These are phyloP conservation scores for Trichoplax adhaerens DNA, from an alignment of 37 sponge, comb jelly and placozoan species.

Conservation along the genomic window DNA sequence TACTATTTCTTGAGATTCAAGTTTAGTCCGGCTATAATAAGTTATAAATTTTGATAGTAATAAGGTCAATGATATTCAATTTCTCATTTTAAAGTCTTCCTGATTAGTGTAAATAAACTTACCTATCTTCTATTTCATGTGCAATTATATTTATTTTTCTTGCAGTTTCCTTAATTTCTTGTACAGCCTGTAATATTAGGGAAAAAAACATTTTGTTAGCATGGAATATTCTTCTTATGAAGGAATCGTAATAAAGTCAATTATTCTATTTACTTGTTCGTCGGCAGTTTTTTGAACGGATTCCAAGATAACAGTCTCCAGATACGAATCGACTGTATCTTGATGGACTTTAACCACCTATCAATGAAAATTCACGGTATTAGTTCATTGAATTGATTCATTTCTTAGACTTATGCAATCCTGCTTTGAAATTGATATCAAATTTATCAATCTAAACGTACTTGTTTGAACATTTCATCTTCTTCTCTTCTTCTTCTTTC, in stretches of 20 bases:
- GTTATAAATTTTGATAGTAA: background rate
- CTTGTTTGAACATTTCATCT: conserved; percentile 91
- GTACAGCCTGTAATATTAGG: conserved; percentile 39
- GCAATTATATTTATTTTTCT: conserved; percentile 66
- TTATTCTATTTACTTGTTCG: conserved; percentile 33
- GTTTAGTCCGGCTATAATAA: conserved; percentile 5
- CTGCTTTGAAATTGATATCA: too few species aligned
- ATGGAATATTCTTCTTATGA: background rate
- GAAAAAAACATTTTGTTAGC: background rate
- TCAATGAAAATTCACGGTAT: background rate
- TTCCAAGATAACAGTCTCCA: conserved; percentile 74
- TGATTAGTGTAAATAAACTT: conserved; percentile 10
- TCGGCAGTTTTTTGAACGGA: conserved; percentile 68
- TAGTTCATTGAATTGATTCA: too few species aligned
- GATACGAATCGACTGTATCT: conserved; percentile 71
- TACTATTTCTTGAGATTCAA: conserved; percentile 28
- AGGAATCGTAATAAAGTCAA: background rate
- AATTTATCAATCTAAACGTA: conserved; percentile 10
- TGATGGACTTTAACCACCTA: conserved; percentile 53
- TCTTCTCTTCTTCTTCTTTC: conserved; percentile 68
- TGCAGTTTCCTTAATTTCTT: conserved; percentile 56
- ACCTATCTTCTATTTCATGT: conserved; percentile 53
- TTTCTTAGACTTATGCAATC: too few species aligned
- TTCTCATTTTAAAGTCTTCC: background rate
- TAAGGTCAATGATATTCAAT: too few species aligned